These are phyloP conservation scores for Oasisia sp. DNA, from an alignment of 2,888 invertebrate species.

Conservation along the genomic window DNA sequence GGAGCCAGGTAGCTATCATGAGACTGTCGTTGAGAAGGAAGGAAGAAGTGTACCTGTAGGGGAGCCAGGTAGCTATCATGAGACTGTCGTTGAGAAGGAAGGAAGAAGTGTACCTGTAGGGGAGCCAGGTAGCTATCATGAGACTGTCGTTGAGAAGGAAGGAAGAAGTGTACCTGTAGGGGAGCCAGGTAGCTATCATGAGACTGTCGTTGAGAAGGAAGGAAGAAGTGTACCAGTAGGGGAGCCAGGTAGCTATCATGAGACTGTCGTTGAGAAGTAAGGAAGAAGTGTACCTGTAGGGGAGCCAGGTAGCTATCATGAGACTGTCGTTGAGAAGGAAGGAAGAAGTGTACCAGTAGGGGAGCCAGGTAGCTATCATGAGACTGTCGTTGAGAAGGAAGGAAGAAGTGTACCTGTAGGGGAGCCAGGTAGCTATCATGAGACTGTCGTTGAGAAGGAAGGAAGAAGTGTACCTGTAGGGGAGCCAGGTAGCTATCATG, in stretches of 20 bases:
- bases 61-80: neutral
- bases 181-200: neutral
- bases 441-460: neutral
- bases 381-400: neutral
- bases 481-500: neutral
- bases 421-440: neutral
- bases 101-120: neutral
- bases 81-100: neutral
- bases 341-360: neutral
- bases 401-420: neutral
- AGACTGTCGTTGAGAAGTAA: neutral
- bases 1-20: neutral
- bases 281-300: neutral
- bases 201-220: neutral
- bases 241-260: neutral
- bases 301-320: neutral
- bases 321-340: neutral
- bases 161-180: neutral
- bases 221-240: neutral
- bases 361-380: neutral
- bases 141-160: neutral
- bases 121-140: neutral
- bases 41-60: neutral
- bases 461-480: neutral
- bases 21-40: neutral